Percentiles rank a stretch among this genome's conserved stretches.
Evolutionary conservation across 2,113 vertebrate genomes (phyloP).

Genomic region (Ursus arctos): DNA sequence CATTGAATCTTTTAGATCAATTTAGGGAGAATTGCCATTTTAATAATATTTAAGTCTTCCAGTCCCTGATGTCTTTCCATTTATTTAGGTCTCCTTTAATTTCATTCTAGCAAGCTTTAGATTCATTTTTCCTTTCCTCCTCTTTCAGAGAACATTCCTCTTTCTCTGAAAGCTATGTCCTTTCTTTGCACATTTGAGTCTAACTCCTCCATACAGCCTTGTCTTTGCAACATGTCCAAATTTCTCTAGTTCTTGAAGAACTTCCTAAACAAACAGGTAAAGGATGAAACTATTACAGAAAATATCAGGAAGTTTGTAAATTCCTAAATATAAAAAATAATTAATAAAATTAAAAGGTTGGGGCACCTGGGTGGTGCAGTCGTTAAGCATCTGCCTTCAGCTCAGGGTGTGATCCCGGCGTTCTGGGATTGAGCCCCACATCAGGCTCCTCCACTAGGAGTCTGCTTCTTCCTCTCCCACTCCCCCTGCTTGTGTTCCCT

Average conservation of each 20-base stretch:
- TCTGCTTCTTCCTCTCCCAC: too few species aligned
- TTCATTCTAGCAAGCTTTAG: not conserved
- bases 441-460: too few species aligned
- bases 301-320: slow-evolving; percentile 33
- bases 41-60: not conserved
- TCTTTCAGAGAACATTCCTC: not conserved
- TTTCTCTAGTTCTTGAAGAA: slow-evolving; percentile 20
- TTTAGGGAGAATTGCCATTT: not conserved
- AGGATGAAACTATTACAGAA: not conserved
- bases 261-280: slow-evolving; percentile 38
- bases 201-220: not conserved
- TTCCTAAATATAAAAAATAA: slow-evolving; percentile 42
- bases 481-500: too few species aligned
- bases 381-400: too few species aligned
- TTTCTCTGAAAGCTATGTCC: not conserved
- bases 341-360: not conserved
- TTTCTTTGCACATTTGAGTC: not conserved
- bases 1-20: not conserved
- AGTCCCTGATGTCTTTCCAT: slow-evolving; percentile 31
- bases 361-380: too few species aligned
- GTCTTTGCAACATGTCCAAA: not conserved
- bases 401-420: too few species aligned
- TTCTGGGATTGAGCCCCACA: too few species aligned
- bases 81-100: not conserved
- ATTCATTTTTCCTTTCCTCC: not conserved